Conservation (phyloP, 1,140 invertebrate genomes). For the Antheraea mylitta region DNA sequence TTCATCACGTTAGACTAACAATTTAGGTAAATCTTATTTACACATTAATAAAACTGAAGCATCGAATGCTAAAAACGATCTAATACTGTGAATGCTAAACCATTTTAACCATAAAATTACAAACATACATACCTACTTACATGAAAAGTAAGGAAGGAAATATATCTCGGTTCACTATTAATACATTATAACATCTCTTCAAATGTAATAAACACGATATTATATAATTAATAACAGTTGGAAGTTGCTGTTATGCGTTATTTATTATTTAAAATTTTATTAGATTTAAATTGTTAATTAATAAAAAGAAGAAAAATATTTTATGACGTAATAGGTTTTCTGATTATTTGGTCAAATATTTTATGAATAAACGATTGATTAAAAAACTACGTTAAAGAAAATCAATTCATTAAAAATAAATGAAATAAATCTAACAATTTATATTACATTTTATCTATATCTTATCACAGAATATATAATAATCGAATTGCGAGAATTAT, state of each 20-base stretch:
- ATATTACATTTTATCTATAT: background rate
- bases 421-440: background rate
- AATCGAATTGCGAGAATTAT: background rate
- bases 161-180: too few relatives aligned
- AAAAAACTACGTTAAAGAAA: too few relatives aligned
- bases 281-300: background rate
- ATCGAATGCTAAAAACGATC: constrained; percentile 60
- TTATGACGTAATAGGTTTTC: too few relatives aligned
- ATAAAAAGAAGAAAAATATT: background rate
- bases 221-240: background rate
- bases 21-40: constrained; percentile 72
- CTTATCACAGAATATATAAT: background rate
- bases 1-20: constrained; percentile 68
- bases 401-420: too few relatives aligned
- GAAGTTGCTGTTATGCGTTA: background rate
- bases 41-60: constrained; percentile 60
- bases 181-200: background rate
- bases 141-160: background rate
- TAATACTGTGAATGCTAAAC: constrained; percentile 52
- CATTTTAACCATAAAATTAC: background rate
- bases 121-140: background rate
- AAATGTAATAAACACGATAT: background rate
- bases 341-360: too few relatives aligned
- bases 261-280: background rate
- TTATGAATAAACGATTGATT: too few relatives aligned